Evolutionary conservation across 2,888 invertebrate genomes (phyloP).

Genomic region (Folsomia manolachei): DNA sequence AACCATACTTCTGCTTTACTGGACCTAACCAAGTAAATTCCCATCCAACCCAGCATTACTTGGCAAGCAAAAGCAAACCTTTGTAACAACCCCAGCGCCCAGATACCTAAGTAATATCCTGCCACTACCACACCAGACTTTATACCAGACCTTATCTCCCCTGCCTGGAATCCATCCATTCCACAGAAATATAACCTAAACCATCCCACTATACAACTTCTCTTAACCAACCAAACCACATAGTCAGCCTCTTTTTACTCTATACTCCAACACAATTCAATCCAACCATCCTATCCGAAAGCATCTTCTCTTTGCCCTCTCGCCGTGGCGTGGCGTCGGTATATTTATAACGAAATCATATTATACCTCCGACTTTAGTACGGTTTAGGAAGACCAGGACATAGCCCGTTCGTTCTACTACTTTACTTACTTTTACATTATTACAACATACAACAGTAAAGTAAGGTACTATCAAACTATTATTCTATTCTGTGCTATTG

Average conservation of each 20-base stretch:
- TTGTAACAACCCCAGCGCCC: no score
- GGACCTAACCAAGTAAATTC: no score
- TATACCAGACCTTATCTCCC: not conserved
- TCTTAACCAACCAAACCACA: slow-evolving; percentile 3
- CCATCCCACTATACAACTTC: not conserved
- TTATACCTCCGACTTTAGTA: slow-evolving; percentile 20
- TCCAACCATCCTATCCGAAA: not conserved
- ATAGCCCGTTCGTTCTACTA: slow-evolving; percentile 20
- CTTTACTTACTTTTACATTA: slow-evolving; percentile 1
- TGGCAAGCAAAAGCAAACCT: no score
- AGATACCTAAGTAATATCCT: not conserved
- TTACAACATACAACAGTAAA: not conserved
- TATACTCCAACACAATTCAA: slow-evolving; percentile 14
- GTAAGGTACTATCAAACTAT: not conserved
- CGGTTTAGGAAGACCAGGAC: slow-evolving; percentile 16
- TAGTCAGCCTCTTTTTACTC: slow-evolving; percentile 4
- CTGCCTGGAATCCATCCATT: not conserved
- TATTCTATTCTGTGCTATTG: slow-evolving; percentile 9
- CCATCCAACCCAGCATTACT: no score
- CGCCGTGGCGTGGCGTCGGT: no score
- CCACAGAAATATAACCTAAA: not conserved
- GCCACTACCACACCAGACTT: not conserved
- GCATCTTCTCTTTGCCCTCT: not conserved
- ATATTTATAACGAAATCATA: slow-evolving; percentile 22
- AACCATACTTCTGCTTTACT: no score